phyloP scores from a whole-genome alignment of 2,113 vertebrate species.

The Bombycilla garrulus region DNA sequence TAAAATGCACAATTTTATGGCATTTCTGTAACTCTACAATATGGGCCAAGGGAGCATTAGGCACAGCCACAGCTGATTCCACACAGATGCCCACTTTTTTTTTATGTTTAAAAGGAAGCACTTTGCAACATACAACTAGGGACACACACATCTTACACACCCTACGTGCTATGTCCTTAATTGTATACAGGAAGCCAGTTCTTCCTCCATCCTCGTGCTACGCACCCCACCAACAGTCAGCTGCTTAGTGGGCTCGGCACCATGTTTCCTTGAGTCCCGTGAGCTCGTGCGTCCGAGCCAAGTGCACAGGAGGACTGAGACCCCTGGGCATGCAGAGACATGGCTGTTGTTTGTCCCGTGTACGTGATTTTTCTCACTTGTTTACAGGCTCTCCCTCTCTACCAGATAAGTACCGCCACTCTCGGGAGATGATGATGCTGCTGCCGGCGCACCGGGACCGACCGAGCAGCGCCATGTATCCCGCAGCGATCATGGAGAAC shows the following conservation, averaged over 20 bases:
- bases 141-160: background rate
- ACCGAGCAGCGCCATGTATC: conserved; percentile 91
- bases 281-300: background rate
- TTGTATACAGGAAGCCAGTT: background rate
- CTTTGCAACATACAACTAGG: background rate
- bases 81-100: background rate
- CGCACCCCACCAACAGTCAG: background rate
- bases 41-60: background rate
- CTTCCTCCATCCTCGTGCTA: background rate
- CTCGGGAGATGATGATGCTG: conserved; percentile 91
- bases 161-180: background rate
- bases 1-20: background rate
- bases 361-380: conserved; percentile 82
- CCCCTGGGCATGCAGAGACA: conserved; percentile 30
- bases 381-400: conserved; percentile 94
- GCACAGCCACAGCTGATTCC: background rate
- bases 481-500: conserved; percentile 84
- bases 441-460: conserved; percentile 88
- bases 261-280: conserved; percentile 32
- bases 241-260: conserved; percentile 23
- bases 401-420: conserved; percentile 93
- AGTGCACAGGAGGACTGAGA: background rate
- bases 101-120: background rate
- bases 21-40: background rate
- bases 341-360: conserved; percentile 74